Percentiles rank a stretch among this genome's conserved stretches.
These are phyloP conservation scores for Phalacrocorax carbo DNA, from an alignment of 2,113 vertebrate species.

Conservation along the genomic window DNA sequence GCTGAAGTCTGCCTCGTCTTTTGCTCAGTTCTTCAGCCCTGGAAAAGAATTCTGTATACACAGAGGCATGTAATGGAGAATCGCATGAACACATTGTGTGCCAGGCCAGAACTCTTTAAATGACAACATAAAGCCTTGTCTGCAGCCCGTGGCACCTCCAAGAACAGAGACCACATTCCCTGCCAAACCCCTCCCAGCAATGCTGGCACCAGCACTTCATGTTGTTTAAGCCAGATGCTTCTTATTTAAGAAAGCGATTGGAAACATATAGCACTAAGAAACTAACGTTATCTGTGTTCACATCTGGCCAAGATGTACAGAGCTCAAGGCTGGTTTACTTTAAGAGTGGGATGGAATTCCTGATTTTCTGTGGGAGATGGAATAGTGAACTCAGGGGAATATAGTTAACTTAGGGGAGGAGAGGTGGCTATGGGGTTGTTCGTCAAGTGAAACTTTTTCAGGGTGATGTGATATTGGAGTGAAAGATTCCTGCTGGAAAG, in stretches of 20 bases:
- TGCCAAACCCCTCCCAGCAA: not conserved
- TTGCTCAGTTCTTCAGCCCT: not conserved
- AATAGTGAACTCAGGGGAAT: not conserved
- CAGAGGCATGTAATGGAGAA: not conserved
- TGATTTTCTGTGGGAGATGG: not conserved
- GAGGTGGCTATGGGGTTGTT: not conserved
- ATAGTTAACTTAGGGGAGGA: not conserved
- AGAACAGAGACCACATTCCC: not conserved
- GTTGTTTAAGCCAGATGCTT: constrained; percentile 23
- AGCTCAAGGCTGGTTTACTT: not conserved
- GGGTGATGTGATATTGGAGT: not conserved
- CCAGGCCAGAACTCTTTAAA: not conserved
- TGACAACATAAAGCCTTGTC: not conserved
- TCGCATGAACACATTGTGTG: not conserved
- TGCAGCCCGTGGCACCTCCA: not conserved
- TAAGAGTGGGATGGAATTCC: not conserved
- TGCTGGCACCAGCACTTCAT: not conserved
- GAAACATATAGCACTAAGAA: not conserved
- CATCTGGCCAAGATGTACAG: not conserved
- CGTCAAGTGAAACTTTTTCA: not conserved
- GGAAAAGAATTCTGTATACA: not conserved
- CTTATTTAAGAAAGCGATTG: constrained; percentile 16
- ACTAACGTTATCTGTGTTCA: not conserved
- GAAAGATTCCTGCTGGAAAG: not conserved
- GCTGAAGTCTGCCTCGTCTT: not conserved